A percentile compares a stretch with the other conserved stretches of the same genome.
These are phyloP conservation scores for Catharus bicknelli DNA, from an alignment of 2,113 vertebrate genomes.

Conservation along the genomic window DNA sequence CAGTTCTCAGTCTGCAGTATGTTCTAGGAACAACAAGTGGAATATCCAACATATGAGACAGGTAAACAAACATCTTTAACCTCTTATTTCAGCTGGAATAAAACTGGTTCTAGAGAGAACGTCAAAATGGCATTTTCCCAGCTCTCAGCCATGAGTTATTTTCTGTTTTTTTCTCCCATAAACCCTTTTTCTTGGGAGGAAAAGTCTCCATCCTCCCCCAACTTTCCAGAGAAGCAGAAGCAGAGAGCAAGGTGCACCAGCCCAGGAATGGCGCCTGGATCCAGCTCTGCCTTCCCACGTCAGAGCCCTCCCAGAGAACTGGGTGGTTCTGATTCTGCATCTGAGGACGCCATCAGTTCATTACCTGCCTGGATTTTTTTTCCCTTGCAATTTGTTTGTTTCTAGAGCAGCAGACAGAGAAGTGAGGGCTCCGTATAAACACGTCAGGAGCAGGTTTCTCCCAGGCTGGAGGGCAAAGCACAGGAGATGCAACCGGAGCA, in stretches of 20 bases:
- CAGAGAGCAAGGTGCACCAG: not conserved
- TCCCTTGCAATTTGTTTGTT: constrained; percentile 58
- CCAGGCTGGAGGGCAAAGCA: constrained; percentile 70
- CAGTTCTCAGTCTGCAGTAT: not conserved
- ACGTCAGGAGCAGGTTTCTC: constrained; percentile 66
- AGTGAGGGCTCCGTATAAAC: constrained; percentile 64
- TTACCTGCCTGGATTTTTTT: constrained; percentile 20
- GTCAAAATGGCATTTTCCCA: not conserved
- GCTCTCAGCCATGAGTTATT: not conserved
- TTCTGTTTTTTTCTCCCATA: not conserved
- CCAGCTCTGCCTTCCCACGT: not conserved
- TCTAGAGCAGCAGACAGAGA: constrained; percentile 65
- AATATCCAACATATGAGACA: not conserved
- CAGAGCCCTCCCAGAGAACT: not conserved
- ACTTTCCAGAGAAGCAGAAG: not conserved
- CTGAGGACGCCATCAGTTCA: constrained; percentile 52
- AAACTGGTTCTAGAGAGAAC: not conserved
- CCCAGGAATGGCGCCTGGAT: not conserved
- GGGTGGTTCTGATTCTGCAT: constrained; percentile 50
- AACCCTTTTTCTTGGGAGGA: not conserved
- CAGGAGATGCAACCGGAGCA: constrained; percentile 50
- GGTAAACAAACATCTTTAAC: not conserved
- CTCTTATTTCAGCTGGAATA: not conserved
- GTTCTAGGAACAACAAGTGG: not conserved
- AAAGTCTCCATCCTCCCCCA: not conserved